These are phyloP conservation scores for Acestrorhynchus altus DNA, from an alignment of 2,797 vertebrate species.

Conservation along the genomic window DNA sequence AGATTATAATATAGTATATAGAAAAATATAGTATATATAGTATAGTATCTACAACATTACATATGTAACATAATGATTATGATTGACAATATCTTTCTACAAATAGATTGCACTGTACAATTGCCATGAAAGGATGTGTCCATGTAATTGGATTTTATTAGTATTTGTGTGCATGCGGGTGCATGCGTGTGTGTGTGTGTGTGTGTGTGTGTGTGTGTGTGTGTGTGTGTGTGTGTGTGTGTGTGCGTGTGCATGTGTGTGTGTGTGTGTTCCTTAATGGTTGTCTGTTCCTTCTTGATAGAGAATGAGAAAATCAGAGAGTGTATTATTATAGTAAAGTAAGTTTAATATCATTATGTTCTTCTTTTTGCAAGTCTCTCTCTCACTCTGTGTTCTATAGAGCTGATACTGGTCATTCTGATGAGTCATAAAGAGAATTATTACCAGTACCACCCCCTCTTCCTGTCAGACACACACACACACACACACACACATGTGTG, in stretches of 20 bases:
- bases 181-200: too few species aligned
- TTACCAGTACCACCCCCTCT: conserved; percentile 41
- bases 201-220: too few species aligned
- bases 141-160: too few species aligned
- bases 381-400: conserved; percentile 14
- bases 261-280: not conserved
- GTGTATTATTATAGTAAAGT: not conserved
- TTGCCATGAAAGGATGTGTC: too few species aligned
- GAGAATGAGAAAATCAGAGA: not conserved
- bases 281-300: not conserved
- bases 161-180: too few species aligned
- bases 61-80: too few species aligned
- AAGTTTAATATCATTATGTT: conserved; percentile 1
- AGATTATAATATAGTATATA: too few species aligned
- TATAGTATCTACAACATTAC: too few species aligned
- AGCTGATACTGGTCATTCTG: conserved; percentile 42
- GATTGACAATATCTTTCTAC: not conserved
- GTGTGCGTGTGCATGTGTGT: too few species aligned
- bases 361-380: not conserved
- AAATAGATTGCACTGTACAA: too few species aligned
- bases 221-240: too few species aligned
- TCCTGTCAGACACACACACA: conserved; percentile 41
- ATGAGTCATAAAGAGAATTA: conserved; percentile 42
- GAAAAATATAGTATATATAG: too few species aligned
- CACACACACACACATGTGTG: conserved; percentile 42